Evolutionary conservation across 2,888 invertebrate species (phyloP), one percentile per base, ranked within the genome.

Genomic region (Andrena praecox): DNA sequence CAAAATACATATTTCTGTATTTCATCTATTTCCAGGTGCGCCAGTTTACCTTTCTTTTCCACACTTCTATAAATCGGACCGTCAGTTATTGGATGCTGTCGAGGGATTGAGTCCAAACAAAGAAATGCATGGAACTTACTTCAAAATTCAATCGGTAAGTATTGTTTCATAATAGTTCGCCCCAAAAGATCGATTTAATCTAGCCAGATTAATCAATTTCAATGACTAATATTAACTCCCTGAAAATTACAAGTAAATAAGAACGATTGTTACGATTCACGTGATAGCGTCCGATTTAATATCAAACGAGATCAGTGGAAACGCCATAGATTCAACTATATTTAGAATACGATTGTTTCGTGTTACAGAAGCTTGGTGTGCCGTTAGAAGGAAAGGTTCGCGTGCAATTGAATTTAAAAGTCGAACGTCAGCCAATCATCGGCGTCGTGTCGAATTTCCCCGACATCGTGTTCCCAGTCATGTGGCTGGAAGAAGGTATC

Each of bases 401-500:
- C 2, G 96, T 97, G 0, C 98, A 98, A 87, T 94, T 98, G 59
- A 98, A 98, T 92, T 93, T 98, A 77, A 97, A 97, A 92, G 97
- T 98, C 8, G 96, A 97, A 79, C 96, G 95, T 12, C 97, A 97
- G 0, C 95, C 96, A 1, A 95, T 96, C 85, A 96, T 98, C 62
- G 95, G 95, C 85, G 95, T 96, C 4, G 97, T 97, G 12, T 94
- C 96, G 85, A 96, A 96, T 83, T 98, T 98, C 90, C 97, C 97
- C 0, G 96, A 96, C 91, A 97, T 97, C 70, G 95, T 97, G 7
- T 97, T 98, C 92, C 98, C 98, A 0, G 96, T 98, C 56, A 97
- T 98, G 97, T 98, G 98, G 98, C 89, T 98, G 2, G 98, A 98
- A 93, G 98, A 98, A 96, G 98, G 98, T 12, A 95, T 98, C 59